Conservation (phyloP, 2,888 invertebrate genomes). For the Polia nebulosa region DNA sequence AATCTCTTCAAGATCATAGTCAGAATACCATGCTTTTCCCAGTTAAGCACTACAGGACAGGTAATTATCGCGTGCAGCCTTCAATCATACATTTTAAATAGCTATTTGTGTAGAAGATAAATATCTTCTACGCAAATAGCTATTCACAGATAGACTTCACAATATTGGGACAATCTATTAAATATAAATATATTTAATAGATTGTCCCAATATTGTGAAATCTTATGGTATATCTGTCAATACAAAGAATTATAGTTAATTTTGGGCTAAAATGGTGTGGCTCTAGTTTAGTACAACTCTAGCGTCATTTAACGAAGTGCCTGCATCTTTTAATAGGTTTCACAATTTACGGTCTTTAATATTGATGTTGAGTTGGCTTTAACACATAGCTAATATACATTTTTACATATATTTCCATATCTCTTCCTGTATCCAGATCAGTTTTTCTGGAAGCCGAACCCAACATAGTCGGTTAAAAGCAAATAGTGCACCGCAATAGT, state of each 20-base stretch:
- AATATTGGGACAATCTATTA: no score
- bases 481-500: no score
- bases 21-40: slow-evolving; percentile 24
- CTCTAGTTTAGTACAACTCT: background rate
- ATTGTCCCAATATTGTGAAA: background rate
- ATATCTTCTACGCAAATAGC: no score
- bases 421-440: no score
- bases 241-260: background rate
- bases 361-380: no score
- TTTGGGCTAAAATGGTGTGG: background rate
- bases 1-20: slow-evolving; percentile 3
- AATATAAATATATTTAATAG: no score
- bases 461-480: no score
- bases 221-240: background rate
- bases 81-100: slow-evolving; percentile 5
- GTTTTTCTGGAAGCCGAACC: no score
- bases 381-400: no score
- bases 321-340: background rate
- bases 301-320: background rate
- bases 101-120: background rate
- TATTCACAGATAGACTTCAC: no score
- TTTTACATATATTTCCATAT: no score
- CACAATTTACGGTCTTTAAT: no score
- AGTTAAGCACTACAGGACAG: background rate
- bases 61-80: slow-evolving; percentile 20